These are phyloP conservation scores for Artibeus lituratus DNA, from an alignment of 2,797 vertebrate species.

Conservation along the genomic window DNA sequence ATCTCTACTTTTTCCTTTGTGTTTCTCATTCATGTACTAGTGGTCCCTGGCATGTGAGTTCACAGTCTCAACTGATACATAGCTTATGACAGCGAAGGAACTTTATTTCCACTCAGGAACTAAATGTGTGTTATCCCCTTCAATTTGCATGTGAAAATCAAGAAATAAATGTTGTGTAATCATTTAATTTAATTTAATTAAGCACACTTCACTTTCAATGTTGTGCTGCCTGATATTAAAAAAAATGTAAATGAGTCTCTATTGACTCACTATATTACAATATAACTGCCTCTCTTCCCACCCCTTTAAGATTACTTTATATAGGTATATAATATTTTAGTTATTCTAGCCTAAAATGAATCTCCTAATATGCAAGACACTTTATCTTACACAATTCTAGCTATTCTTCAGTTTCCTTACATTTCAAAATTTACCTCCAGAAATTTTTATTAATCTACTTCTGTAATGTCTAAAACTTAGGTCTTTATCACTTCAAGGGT, in stretches of 20 bases:
- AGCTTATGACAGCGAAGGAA: neutral
- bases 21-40: neutral
- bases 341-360: neutral
- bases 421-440: conserved; percentile 29
- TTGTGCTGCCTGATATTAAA: neutral
- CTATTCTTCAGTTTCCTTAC: neutral
- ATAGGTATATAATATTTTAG: neutral
- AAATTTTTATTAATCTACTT: neutral
- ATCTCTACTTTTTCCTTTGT: conserved; percentile 18
- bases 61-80: neutral
- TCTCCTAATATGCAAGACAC: neutral
- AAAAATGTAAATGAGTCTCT: neutral
- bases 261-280: neutral
- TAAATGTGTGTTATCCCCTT: neutral
- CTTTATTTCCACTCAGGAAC: neutral
- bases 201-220: neutral
- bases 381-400: conserved; percentile 9
- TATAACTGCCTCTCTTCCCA: neutral
- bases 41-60: neutral
- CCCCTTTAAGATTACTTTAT: neutral
- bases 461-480: neutral
- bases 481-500: conserved; percentile 25
- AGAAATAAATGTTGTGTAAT: neutral
- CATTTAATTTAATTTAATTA: conserved; percentile 28
- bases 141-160: neutral